phyloP scores from a whole-genome alignment of 2,888 invertebrate species.

The Gymnosoma rotundatum region DNA sequence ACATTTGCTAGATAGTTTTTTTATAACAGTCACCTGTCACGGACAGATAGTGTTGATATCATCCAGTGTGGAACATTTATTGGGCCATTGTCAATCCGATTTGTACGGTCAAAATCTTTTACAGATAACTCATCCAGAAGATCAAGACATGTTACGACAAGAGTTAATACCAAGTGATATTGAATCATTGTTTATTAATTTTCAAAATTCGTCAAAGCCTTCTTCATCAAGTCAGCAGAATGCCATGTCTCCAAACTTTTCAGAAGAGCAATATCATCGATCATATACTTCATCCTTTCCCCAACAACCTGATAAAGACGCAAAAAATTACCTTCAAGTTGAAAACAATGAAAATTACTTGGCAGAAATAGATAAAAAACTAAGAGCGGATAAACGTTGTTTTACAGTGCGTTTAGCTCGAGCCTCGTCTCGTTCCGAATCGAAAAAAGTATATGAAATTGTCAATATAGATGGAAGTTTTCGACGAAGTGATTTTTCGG shows the following conservation, averaged over 20 bases:
- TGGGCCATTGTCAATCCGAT: slow-evolving; percentile 94
- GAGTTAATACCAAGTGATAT: slow-evolving; percentile 85
- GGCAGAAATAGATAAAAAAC: slow-evolving; percentile 78
- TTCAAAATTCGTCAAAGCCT: slow-evolving; percentile 23
- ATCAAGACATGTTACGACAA: slow-evolving; percentile 88
- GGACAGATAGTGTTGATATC: slow-evolving; percentile 94
- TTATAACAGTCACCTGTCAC: slow-evolving; percentile 89
- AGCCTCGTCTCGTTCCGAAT: slow-evolving; percentile 88
- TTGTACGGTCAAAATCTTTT: slow-evolving; percentile 91
- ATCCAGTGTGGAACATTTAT: slow-evolving; percentile 91
- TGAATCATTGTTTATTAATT: slow-evolving; percentile 78
- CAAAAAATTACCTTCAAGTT: slow-evolving; percentile 47
- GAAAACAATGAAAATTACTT: slow-evolving; percentile 74
- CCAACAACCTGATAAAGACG: slow-evolving; percentile 76
- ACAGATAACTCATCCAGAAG: slow-evolving; percentile 90
- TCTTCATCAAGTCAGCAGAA: slow-evolving; percentile 1
- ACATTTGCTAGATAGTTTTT: slow-evolving; percentile 89
- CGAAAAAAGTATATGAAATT: slow-evolving; percentile 86
- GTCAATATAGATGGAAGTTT: slow-evolving; percentile 88
- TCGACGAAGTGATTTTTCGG: slow-evolving; percentile 83
- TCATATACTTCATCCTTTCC: slow-evolving; percentile 73
- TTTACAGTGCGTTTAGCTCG: slow-evolving; percentile 85
- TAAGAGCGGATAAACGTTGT: slow-evolving; percentile 83
- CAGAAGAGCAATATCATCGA: slow-evolving; percentile 59
- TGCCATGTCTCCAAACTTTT: slow-evolving; percentile 3